Conservation (phyloP, 2,797 vertebrate genomes). For the Sebastes steindachneri region DNA sequence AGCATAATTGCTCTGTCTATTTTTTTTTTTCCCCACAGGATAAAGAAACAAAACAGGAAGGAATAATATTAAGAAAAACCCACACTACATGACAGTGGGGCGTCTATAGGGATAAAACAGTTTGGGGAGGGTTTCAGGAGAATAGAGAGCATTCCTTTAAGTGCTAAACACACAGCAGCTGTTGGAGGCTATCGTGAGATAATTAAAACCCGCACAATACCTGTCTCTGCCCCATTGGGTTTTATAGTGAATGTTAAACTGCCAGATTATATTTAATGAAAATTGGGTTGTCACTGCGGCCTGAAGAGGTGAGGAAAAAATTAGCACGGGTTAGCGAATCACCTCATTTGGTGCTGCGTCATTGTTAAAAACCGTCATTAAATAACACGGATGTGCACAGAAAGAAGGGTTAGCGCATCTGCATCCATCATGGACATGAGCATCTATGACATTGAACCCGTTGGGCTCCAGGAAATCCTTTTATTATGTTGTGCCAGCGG, state of each 20-base stretch:
- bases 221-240: slow-evolving; percentile 73
- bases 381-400: neutral
- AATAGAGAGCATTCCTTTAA: slow-evolving; percentile 42
- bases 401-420: slow-evolving; percentile 1
- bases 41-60: slow-evolving; percentile 16
- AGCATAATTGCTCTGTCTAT: slow-evolving; percentile 38
- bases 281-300: slow-evolving; percentile 66
- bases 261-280: slow-evolving; percentile 81
- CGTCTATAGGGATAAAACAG: neutral
- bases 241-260: slow-evolving; percentile 78
- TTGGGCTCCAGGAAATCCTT: slow-evolving; percentile 47
- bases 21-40: slow-evolving; percentile 22
- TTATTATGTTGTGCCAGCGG: slow-evolving; percentile 60
- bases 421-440: slow-evolving; percentile 40
- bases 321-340: slow-evolving; percentile 46
- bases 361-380: slow-evolving; percentile 22
- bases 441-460: slow-evolving; percentile 46
- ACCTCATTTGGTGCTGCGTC: slow-evolving; percentile 17
- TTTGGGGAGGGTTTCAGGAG: neutral
- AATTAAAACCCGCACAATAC: slow-evolving; percentile 79
- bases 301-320: slow-evolving; percentile 62
- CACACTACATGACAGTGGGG: slow-evolving; percentile 7
- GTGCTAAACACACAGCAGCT: slow-evolving; percentile 71
- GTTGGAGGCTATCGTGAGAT: slow-evolving; percentile 64
- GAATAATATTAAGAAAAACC: slow-evolving; percentile 19